phyloP scores from a whole-genome alignment of 2,888 invertebrate species.

The Laspeyria flexula region DNA sequence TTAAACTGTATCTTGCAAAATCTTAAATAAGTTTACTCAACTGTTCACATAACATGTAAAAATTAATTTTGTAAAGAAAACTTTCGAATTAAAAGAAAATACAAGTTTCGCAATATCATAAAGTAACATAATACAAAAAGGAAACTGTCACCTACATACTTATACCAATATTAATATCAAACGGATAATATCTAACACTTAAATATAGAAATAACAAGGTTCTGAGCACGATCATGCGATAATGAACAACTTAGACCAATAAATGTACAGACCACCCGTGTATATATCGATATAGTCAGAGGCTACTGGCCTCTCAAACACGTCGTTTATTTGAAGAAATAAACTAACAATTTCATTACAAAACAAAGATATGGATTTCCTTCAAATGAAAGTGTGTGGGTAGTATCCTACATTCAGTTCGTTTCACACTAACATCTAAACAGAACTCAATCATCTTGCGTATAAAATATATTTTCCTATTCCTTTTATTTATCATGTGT shows the following conservation, averaged over 20 bases:
- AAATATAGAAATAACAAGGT: constrained; percentile 51
- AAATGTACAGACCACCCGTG: constrained; percentile 71
- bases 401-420: constrained; percentile 66
- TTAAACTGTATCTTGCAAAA: constrained; percentile 4
- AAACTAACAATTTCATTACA: constrained; percentile 80
- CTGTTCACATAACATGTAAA: too few relatives aligned
- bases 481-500: constrained; percentile 11
- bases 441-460: constrained; percentile 30
- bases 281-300: constrained; percentile 42
- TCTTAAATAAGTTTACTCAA: constrained; percentile 3
- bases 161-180: constrained; percentile 37
- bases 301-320: constrained; percentile 54
- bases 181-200: constrained; percentile 38
- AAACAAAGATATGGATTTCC: constrained; percentile 77
- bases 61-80: constrained; percentile 6
- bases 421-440: constrained; percentile 40
- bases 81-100: constrained; percentile 10
- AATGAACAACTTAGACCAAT: constrained; percentile 45
- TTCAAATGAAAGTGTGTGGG: constrained; percentile 82
- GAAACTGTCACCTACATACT: constrained; percentile 27
- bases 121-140: constrained; percentile 31
- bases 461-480: constrained; percentile 46
- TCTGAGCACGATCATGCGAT: constrained; percentile 41
- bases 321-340: constrained; percentile 77
- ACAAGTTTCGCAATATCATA: neutral